Percentiles rank a stretch among this genome's conserved stretches.
These are phyloP conservation scores for Tyrophagus putrescentiae DNA, from an alignment of 1,140 invertebrate species.

Conservation along the genomic window DNA sequence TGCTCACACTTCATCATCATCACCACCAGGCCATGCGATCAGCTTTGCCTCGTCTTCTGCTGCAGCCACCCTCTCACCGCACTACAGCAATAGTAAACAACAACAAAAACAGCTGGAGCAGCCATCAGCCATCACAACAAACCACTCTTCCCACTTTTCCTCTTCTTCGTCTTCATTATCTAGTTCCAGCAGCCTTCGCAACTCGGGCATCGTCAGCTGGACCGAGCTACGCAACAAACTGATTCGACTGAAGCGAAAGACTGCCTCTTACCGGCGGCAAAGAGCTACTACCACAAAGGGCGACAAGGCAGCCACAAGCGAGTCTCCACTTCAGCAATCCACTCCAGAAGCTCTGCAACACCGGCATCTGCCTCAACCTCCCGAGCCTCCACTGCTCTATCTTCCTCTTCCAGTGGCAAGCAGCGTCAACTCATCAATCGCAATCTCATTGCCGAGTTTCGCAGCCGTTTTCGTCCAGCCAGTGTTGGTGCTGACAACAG, in stretches of 20 bases:
- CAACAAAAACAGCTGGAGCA: too few relatives aligned
- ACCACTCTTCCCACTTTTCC: too few relatives aligned
- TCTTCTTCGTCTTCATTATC: too few relatives aligned
- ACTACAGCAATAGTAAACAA: too few relatives aligned
- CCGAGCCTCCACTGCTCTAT: not conserved
- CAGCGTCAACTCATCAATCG: not conserved
- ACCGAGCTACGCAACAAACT: not conserved
- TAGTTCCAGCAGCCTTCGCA: too few relatives aligned
- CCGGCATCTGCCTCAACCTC: not conserved
- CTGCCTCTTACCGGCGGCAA: too few relatives aligned
- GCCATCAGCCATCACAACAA: too few relatives aligned
- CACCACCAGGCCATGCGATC: too few relatives aligned
- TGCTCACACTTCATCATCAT: too few relatives aligned
- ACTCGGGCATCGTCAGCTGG: not conserved
- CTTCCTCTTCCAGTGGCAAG: not conserved
- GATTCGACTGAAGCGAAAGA: not conserved
- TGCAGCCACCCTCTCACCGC: too few relatives aligned
- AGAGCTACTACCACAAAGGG: too few relatives aligned
- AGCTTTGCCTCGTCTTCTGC: not conserved
- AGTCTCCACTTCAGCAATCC: not conserved
- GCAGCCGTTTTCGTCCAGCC: not conserved
- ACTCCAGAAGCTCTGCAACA: not conserved
- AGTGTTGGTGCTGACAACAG: not conserved
- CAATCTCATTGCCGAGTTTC: not conserved
- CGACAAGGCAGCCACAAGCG: not conserved